phyloP scores from a whole-genome alignment of 1,140 invertebrate genomes.

The Orchesella cincta region DNA sequence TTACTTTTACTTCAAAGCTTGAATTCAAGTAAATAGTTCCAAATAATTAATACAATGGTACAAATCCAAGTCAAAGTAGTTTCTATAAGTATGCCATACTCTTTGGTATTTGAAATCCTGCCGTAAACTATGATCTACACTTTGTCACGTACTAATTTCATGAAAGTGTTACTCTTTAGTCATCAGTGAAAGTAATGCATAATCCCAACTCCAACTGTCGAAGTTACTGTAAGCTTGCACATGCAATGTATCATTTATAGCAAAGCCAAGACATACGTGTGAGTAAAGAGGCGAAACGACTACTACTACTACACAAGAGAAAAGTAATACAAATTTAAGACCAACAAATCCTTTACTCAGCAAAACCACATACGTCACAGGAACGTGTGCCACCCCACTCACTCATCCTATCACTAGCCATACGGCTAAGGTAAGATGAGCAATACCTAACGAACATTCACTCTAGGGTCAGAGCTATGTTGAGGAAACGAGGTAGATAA shows the following conservation, averaged over 20 bases:
- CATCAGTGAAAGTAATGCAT: background rate
- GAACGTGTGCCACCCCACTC: no score
- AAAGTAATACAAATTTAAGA: slow-evolving; percentile 15
- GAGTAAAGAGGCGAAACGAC: background rate
- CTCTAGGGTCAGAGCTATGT: background rate
- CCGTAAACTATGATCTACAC: no score
- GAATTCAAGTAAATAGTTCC: no score
- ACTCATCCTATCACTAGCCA: background rate
- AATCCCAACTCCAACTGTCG: background rate
- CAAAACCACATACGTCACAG: background rate
- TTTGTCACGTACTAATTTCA: no score
- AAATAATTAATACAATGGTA: no score
- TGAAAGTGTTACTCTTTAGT: background rate
- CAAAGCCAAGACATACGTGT: background rate
- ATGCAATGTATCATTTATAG: background rate
- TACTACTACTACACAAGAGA: background rate
- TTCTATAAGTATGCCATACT: no score
- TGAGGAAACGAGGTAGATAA: background rate
- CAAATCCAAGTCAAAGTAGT: no score
- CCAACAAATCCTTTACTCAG: background rate
- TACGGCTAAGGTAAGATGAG: background rate
- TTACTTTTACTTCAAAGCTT: no score
- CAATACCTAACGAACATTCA: background rate
- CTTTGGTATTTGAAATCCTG: no score
- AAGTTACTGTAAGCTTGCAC: background rate